These are phyloP conservation scores for Ecdyonurus torrentis DNA, from an alignment of 2,888 invertebrate genomes.

Conservation along the genomic window DNA sequence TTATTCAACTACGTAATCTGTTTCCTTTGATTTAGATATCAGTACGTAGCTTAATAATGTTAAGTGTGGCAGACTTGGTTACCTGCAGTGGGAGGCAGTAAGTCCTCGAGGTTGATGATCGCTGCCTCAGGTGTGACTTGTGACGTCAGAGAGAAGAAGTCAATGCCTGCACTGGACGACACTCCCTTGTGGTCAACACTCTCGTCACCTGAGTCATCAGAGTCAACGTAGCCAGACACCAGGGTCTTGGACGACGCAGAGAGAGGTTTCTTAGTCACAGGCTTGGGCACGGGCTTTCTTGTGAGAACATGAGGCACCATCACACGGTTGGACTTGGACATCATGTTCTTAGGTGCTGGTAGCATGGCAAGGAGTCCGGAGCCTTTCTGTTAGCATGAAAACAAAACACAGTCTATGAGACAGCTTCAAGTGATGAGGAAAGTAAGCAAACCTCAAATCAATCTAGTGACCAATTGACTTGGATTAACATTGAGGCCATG, in stretches of 20 bases:
- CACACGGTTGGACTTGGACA: slow-evolving; percentile 20
- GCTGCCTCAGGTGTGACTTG: not conserved
- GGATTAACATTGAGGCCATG: too few relatives aligned
- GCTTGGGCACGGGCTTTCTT: slow-evolving; percentile 9
- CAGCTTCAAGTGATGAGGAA: too few relatives aligned
- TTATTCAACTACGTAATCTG: too few relatives aligned
- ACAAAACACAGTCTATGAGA: slow-evolving; percentile 18
- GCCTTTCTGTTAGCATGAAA: slow-evolving; percentile 42
- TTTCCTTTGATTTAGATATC: not conserved
- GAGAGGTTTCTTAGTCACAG: not conserved
- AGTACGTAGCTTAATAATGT: not conserved
- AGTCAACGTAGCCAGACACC: slow-evolving; percentile 13
- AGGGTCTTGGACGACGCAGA: not conserved
- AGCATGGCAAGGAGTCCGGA: slow-evolving; percentile 49
- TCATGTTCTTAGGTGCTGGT: slow-evolving; percentile 43
- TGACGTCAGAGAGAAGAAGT: slow-evolving; percentile 14
- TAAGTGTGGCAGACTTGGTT: not conserved
- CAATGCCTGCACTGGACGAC: not conserved
- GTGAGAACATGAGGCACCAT: slow-evolving; percentile 14
- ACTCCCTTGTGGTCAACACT: slow-evolving; percentile 9
- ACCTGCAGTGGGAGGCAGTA: not conserved
- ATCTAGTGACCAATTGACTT: too few relatives aligned
- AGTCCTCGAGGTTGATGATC: not conserved
- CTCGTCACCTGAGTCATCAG: slow-evolving; percentile 17
- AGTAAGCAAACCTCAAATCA: too few relatives aligned